These are phyloP conservation scores for Spinus pinus DNA, from an alignment of 2,797 vertebrate species.

Conservation along the genomic window DNA sequence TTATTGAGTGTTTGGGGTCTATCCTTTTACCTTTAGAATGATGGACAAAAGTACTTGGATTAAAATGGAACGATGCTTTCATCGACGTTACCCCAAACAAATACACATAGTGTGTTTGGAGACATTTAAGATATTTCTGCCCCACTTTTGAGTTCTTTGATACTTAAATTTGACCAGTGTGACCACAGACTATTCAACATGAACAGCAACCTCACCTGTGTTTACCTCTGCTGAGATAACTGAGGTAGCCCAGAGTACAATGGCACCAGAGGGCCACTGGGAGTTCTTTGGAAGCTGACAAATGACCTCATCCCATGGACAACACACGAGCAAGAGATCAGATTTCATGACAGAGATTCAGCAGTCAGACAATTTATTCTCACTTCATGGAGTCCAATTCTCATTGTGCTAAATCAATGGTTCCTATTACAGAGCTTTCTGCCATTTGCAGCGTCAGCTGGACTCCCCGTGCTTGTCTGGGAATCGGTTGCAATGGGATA, in stretches of 20 bases:
- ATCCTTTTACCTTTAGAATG: neutral
- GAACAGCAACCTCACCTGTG: neutral
- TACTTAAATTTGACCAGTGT: neutral
- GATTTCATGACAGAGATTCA: neutral
- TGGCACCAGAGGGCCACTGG: accelerated
- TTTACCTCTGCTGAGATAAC: neutral
- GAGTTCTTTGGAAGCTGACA: neutral
- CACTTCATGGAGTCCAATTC: neutral
- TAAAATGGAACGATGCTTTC: accelerated
- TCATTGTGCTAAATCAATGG: neutral
- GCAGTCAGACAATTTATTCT: neutral
- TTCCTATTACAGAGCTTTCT: neutral
- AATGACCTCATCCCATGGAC: accelerated
- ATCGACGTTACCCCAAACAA: neutral
- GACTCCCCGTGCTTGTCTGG: neutral
- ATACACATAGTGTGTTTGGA: accelerated
- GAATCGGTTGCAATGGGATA: neutral
- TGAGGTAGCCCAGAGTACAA: neutral
- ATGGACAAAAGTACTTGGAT: neutral
- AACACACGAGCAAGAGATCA: neutral
- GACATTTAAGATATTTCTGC: neutral
- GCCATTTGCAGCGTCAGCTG: neutral
- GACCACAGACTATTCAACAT: neutral
- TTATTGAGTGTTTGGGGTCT: neutral
- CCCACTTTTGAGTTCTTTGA: neutral